phyloP scores from a whole-genome alignment of 1,140 invertebrate species.

The Oncopodura yosiiana region DNA sequence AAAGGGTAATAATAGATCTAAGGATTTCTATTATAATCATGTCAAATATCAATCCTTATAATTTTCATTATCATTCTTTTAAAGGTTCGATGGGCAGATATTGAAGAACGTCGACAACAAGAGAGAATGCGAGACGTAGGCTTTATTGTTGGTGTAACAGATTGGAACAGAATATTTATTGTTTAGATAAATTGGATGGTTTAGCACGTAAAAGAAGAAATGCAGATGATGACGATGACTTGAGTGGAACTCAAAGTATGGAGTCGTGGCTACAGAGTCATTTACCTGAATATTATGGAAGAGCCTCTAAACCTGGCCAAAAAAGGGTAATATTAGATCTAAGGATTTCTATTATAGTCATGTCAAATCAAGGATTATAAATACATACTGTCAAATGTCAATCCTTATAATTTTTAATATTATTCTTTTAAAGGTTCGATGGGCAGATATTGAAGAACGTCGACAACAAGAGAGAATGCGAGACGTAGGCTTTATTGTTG shows the following conservation, averaged over 20 bases:
- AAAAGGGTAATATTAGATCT: conserved; percentile 68
- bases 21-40: neutral
- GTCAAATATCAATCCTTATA: neutral
- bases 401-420: neutral
- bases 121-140: conserved; percentile 84
- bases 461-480: conserved; percentile 80
- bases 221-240: conserved; percentile 33
- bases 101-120: conserved; percentile 81
- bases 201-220: conserved; percentile 48
- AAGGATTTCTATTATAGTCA: too few species aligned
- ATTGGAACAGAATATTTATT: conserved; percentile 75
- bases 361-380: too few species aligned
- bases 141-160: conserved; percentile 88
- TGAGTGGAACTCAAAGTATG: conserved; percentile 51
- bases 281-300: conserved; percentile 65
- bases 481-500: conserved; percentile 88
- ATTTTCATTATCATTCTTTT: too few species aligned
- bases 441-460: conserved; percentile 92
- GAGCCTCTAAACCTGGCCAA: conserved; percentile 61
- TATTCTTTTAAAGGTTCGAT: conserved; percentile 77
- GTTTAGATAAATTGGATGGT: conserved; percentile 81
- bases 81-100: conserved; percentile 93
- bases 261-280: conserved; percentile 73
- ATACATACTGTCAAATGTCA: too few species aligned
- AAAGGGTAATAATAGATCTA: conserved; percentile 53